Conservation (phyloP, 2,888 invertebrate species). For the Clusia tigrina region DNA sequence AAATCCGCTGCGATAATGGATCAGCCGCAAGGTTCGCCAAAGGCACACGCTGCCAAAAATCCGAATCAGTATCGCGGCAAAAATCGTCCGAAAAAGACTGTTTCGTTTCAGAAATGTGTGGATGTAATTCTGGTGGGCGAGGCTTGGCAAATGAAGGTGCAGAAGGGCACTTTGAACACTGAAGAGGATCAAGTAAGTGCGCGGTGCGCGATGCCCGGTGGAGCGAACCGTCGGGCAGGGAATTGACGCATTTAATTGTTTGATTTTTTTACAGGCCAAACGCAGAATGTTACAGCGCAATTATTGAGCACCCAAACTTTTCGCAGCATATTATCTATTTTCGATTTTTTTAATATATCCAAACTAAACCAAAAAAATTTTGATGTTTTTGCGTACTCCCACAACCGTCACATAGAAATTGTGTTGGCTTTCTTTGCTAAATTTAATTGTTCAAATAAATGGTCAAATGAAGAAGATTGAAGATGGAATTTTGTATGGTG, state of each 20-base stretch:
- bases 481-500: neutral
- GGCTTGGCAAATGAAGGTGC: slow-evolving; percentile 33
- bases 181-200: slow-evolving; percentile 33
- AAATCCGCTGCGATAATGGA: neutral
- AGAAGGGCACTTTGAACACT: slow-evolving; percentile 26
- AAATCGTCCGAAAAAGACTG: neutral
- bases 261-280: slow-evolving; percentile 24
- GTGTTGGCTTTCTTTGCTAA: too few relatives aligned
- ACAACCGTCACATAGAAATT: too few relatives aligned
- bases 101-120: slow-evolving; percentile 15
- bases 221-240: too few relatives aligned
- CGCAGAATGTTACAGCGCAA: slow-evolving; percentile 32
- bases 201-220: too few relatives aligned
- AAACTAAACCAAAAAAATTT: too few relatives aligned
- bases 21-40: neutral
- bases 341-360: too few relatives aligned
- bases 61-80: neutral
- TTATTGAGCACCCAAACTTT: too few relatives aligned
- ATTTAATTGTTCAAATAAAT: too few relatives aligned
- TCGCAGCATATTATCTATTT: too few relatives aligned
- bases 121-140: slow-evolving; percentile 34
- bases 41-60: neutral
- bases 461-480: too few relatives aligned
- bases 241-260: neutral
- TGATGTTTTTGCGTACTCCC: too few relatives aligned